These are phyloP conservation scores for Hippocampus abdominalis DNA, from an alignment of 2,113 vertebrate genomes.

Conservation along the genomic window DNA sequence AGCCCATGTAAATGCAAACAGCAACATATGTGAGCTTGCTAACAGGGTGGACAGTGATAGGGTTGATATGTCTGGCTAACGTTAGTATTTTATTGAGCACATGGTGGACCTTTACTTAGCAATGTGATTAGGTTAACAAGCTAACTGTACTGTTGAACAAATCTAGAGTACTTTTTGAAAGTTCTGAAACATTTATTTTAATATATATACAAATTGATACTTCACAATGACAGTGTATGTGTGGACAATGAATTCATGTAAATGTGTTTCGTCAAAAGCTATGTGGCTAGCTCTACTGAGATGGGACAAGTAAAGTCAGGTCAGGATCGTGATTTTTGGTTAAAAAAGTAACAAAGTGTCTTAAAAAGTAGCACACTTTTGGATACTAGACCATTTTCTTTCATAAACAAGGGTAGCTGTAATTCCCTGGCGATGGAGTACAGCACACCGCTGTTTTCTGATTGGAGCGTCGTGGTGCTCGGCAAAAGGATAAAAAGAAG, in stretches of 20 bases:
- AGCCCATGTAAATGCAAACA: background rate
- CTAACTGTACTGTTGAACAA: background rate
- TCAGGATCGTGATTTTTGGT: background rate
- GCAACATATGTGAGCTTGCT: background rate
- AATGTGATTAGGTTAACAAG: background rate
- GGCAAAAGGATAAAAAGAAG: slow-evolving; percentile 2
- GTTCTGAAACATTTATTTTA: background rate
- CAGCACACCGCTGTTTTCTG: background rate
- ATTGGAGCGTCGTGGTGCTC: background rate
- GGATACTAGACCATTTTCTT: background rate
- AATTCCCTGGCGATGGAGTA: background rate
- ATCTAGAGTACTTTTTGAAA: background rate
- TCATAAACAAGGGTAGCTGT: background rate
- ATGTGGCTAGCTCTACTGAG: background rate
- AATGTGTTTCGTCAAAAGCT: too few relatives aligned
- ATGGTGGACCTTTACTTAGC: background rate
- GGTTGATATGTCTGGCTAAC: background rate
- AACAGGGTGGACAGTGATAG: background rate
- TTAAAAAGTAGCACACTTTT: background rate
- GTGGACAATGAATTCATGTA: too few relatives aligned
- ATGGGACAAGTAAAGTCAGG: background rate
- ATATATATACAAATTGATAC: background rate
- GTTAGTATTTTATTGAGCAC: background rate
- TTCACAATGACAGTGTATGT: background rate
- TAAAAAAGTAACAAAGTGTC: background rate